Percentiles rank a stretch among this genome's conserved stretches.
phyloP scores from a whole-genome alignment of 2,113 vertebrate species.

The Dendrocopos noguchii region DNA sequence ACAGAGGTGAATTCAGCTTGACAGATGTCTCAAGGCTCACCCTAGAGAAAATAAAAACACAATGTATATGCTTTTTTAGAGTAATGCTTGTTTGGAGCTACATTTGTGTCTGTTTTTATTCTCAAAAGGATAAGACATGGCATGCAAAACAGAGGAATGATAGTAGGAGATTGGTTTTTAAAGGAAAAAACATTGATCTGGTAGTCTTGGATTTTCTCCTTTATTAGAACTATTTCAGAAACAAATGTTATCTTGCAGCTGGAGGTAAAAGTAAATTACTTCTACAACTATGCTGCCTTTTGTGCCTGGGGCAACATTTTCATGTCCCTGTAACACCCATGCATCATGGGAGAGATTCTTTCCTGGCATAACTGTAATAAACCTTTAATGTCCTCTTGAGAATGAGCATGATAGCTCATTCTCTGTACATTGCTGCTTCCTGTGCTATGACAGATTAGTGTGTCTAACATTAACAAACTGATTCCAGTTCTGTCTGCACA shows the following conservation, averaged over 20 bases:
- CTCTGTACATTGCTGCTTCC: not conserved
- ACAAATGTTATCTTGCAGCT: not conserved
- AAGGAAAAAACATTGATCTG: not conserved
- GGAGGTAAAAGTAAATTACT: not conserved
- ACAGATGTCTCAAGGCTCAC: not conserved
- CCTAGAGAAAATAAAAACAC: not conserved
- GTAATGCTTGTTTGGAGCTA: not conserved
- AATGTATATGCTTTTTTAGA: not conserved
- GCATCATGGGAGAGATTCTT: not conserved
- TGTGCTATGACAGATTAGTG: not conserved
- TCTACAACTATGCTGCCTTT: not conserved
- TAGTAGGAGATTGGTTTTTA: not conserved
- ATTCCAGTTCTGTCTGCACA: not conserved
- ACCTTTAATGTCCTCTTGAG: not conserved
- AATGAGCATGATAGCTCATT: not conserved
- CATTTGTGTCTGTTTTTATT: not conserved
- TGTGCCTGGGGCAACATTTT: not conserved
- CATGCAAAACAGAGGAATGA: not conserved
- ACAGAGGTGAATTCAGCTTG: not conserved
- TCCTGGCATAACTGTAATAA: not conserved
- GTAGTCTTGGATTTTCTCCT: not conserved
- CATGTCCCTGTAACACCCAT: not conserved
- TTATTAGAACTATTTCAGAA: not conserved
- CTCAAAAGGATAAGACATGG: not conserved
- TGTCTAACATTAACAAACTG: not conserved